Evolutionary conservation across 2,797 vertebrate species (phyloP).

Genomic region (Enteromius treurensis): DNA sequence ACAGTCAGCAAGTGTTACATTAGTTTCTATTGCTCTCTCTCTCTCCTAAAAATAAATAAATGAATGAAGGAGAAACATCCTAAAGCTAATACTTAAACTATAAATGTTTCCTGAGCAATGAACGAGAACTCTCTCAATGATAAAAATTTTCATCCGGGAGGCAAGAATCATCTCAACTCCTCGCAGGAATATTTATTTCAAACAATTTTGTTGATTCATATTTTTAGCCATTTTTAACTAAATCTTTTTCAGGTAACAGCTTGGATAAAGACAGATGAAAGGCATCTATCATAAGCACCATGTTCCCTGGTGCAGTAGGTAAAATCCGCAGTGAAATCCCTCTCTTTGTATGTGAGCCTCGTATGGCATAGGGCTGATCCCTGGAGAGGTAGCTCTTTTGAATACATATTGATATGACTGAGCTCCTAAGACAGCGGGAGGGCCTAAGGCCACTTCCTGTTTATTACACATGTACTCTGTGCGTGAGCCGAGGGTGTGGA

Average conservation of each 20-base stretch:
- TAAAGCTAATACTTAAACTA: background rate
- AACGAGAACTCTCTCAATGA: background rate
- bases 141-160: background rate
- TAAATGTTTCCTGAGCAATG: background rate
- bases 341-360: constrained; percentile 53
- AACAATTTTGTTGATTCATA: constrained; percentile 15
- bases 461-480: constrained; percentile 54
- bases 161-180: background rate
- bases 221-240: constrained; percentile 11
- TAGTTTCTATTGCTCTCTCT: background rate
- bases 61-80: background rate
- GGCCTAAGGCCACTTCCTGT: constrained; percentile 59
- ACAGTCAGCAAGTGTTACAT: background rate
- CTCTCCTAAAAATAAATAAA: background rate
- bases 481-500: constrained; percentile 22
- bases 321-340: constrained; percentile 55
- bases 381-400: constrained; percentile 54
- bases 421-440: constrained; percentile 53
- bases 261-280: constrained; percentile 52
- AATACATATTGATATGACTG: constrained; percentile 63
- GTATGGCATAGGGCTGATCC: constrained; percentile 45
- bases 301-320: constrained; percentile 34
- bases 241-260: constrained; percentile 35
- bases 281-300: constrained; percentile 39
- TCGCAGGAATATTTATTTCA: constrained; percentile 2